A percentile compares a stretch with the other conserved stretches of the same genome.
Evolutionary conservation across 2,113 vertebrate genomes (phyloP).

Genomic region (Sander vitreus): DNA sequence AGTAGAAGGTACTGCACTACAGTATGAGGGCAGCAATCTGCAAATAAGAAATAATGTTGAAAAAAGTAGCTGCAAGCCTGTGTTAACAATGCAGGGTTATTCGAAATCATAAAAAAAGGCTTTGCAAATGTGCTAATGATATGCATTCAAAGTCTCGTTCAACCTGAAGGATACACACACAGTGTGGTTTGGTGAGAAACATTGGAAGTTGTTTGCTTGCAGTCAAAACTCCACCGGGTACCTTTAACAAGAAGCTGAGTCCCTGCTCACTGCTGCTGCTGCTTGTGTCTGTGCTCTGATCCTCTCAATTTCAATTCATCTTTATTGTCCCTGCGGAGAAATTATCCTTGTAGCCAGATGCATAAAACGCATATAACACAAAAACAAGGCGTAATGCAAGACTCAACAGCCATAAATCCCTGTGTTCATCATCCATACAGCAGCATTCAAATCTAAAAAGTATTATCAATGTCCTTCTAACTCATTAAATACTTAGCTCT

Average conservation of each 20-base stretch:
- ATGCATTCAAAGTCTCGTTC: not conserved
- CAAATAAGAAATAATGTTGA: not conserved
- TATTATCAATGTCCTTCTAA: constrained; percentile 3
- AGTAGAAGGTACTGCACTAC: not conserved
- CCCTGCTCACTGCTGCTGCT: constrained; percentile 6
- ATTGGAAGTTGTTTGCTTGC: constrained; percentile 23
- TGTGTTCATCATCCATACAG: constrained; percentile 18
- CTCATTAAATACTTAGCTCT: too few species aligned
- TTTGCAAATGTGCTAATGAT: not conserved
- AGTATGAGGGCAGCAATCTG: too few species aligned
- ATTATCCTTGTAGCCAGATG: constrained; percentile 42
- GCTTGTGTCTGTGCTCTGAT: constrained; percentile 39
- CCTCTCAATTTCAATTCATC: constrained; percentile 38
- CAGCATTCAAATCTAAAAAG: not conserved
- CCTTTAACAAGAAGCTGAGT: constrained; percentile 24
- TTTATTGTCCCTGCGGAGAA: constrained; percentile 36
- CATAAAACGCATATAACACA: constrained; percentile 47
- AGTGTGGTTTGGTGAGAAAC: not conserved
- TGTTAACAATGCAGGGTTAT: not conserved
- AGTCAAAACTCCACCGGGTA: constrained; percentile 7
- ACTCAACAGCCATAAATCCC: constrained; percentile 25
- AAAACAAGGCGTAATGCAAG: constrained; percentile 11
- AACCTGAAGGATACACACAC: not conserved
- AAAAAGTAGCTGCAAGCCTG: not conserved
- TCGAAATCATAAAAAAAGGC: not conserved